These are phyloP conservation scores for Salarias fasciatus DNA, from an alignment of 2,797 vertebrate genomes.

Conservation along the genomic window DNA sequence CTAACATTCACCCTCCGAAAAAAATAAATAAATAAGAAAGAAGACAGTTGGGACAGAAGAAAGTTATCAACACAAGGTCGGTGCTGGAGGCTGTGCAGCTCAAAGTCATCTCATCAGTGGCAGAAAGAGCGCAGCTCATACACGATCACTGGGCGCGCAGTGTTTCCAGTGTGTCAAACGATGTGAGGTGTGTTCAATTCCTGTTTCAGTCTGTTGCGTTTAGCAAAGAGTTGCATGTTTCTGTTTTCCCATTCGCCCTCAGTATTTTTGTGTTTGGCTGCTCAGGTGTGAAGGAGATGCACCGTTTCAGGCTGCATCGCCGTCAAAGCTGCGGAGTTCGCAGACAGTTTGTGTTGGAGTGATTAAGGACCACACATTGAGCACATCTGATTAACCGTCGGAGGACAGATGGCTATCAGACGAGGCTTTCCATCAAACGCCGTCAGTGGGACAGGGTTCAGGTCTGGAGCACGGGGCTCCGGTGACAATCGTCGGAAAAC, in stretches of 20 bases:
- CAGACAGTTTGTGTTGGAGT: constrained; percentile 45
- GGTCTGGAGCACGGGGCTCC: constrained; percentile 35
- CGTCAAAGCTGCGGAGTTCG: too few species aligned
- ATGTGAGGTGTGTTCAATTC: too few species aligned
- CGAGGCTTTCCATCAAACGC: constrained; percentile 73
- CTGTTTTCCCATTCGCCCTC: too few species aligned
- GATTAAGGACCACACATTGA: constrained; percentile 69
- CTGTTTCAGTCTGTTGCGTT: too few species aligned
- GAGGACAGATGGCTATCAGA: constrained; percentile 78
- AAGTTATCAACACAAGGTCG: constrained; percentile 11
- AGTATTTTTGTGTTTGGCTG: not conserved
- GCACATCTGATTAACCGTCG: constrained; percentile 72
- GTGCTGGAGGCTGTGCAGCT: too few species aligned
- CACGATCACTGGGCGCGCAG: too few species aligned
- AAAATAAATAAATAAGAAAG: too few species aligned
- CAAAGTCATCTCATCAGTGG: too few species aligned
- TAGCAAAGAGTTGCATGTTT: too few species aligned
- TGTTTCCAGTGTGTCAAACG: too few species aligned
- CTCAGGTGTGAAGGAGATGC: too few species aligned
- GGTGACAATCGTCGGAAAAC: constrained; percentile 26
- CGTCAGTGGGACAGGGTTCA: constrained; percentile 63
- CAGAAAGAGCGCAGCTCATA: too few species aligned
- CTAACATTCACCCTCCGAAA: constrained; percentile 10
- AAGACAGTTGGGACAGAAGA: not conserved
- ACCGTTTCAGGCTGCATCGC: not conserved